Evolutionary conservation across 2,888 invertebrate species (phyloP), one percentile per base, ranked within the genome.

Genomic region (Urechis unicinctus): DNA sequence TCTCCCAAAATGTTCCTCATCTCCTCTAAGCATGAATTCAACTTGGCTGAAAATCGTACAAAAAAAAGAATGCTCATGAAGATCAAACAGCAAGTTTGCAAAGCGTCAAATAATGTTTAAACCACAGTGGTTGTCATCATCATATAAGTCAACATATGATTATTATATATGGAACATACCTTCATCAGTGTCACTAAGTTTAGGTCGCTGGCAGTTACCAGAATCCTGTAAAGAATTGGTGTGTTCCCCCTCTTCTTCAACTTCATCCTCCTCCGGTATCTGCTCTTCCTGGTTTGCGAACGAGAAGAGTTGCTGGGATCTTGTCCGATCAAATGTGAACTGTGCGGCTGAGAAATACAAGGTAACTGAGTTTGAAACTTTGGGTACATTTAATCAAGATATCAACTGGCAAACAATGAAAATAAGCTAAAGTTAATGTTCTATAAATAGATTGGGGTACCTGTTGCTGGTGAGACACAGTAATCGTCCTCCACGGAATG

Each of bases 401-500:
- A n/a, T n/a, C n/a, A n/a, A n/a, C n/a, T n/a, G n/a, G n/a, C 22
- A 9, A 6, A 46, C 29, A 52, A 41, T 47, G n/a, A n/a, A 41
- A 25, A 22, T 52, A 49, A 31, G 36, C 17, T 4, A 21, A 13
- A 21, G 6, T 2, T 21, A 53, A 53, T 25, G 24, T 3, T 44
- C 47, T n/a, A n/a, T n/a, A n/a, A n/a, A n/a, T n/a, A n/a, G n/a
- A n/a, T n/a, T n/a, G n/a, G n/a, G n/a, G n/a, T n/a, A 63, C 82
- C 81, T 81, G 91, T 90, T 72, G 88, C 88, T 2, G 94, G 93
- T 17, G 94, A 95, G 69, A 92, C 85, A 73, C 88, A 88, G 77
- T 85, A 88, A 72, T 95, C 94, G 78, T 95, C 94, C 78, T 95
- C 95, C 44, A 93, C 87, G 6, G 94, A 94, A 78, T 91, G 89